Evolutionary conservation across 2,888 invertebrate genomes (phyloP), one percentile per base, ranked within the genome.

Genomic region (Patella ulyssiponensis): DNA sequence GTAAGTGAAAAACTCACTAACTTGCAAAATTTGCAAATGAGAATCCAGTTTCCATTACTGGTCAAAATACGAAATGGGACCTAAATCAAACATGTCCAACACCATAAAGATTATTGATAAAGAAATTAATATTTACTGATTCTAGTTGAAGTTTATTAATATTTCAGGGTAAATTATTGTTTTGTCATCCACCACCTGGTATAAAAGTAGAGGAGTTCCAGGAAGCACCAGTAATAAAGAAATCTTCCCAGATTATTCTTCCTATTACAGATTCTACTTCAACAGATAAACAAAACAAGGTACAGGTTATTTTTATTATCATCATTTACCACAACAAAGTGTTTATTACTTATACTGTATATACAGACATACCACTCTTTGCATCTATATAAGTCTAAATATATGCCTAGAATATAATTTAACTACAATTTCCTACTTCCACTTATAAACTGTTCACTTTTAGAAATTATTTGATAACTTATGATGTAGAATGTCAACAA

Each of bases 171-270:
- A 95, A 95, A 85, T 92, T 99, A 56, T 93, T 95, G 3, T 97
- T 95, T 93, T 96, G 95, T 76, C 93, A 95, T 82, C 94, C 96
- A 0, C 98, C 99, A 3, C 97, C 97, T 0, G 94, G 93, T 14
- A 88, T 93, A 0, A 86, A 92, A 1, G 95, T 95, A 81, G 92
- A 93, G 1, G 93, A 94, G 0, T 95, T 94, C 91, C 88, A 93
- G 69, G 79, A 74, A 20, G 80, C 79, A 54, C 72, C 72, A 20
- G 71, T 70, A 14, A 70, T 70, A 33, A 52, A 53, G 11, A 44
- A 73, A 27, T 53, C n/a, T 53, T 17, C n/a, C 27, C 73, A 51
- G 20, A 20, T 51, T 20, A 51, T 20, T 51, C 44, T 73, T 7
- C 53, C 64, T 64, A 64, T 23, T 12, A 20, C 64, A 64, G 64